Evolutionary conservation across 2,113 vertebrate genomes (phyloP).

Genomic region (Nannobrachium achirus): DNA sequence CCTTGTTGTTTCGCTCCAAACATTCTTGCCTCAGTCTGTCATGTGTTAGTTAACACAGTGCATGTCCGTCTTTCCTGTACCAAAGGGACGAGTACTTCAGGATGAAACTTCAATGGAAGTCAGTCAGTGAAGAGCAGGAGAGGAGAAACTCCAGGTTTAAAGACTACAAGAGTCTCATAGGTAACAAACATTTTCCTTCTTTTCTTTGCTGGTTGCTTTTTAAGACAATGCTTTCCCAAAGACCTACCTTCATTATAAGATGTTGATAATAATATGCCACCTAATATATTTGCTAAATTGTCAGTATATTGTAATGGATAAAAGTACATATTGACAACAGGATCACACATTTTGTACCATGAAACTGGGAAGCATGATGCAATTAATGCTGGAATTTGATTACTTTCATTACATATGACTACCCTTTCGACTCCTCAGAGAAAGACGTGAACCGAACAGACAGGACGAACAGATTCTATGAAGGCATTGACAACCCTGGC

Average conservation of each 20-base stretch:
- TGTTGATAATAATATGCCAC: too few species aligned
- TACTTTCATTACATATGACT: background rate
- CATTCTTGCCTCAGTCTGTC: background rate
- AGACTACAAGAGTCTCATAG: constrained; percentile 95
- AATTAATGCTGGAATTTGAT: too few species aligned
- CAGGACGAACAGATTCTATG: constrained; percentile 94
- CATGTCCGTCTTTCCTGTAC: background rate
- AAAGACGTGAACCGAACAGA: constrained; percentile 98
- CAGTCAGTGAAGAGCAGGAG: constrained; percentile 94
- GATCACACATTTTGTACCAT: background rate
- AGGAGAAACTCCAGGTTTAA: constrained; percentile 92
- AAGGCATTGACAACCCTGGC: constrained; percentile 94
- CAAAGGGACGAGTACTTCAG: constrained; percentile 94
- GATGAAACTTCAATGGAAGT: constrained; percentile 99
- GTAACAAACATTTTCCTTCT: constrained; percentile 65
- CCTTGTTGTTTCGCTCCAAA: too few species aligned
- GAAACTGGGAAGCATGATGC: background rate
- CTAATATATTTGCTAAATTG: too few species aligned
- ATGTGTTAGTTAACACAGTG: background rate
- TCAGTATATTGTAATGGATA: too few species aligned
- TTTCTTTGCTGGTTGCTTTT: too few species aligned
- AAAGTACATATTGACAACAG: too few species aligned
- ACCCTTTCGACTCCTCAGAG: constrained; percentile 75
- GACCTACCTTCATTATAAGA: too few species aligned
- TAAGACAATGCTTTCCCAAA: too few species aligned